phyloP scores from a whole-genome alignment of 2,113 vertebrate genomes.

The Merops nubicus region DNA sequence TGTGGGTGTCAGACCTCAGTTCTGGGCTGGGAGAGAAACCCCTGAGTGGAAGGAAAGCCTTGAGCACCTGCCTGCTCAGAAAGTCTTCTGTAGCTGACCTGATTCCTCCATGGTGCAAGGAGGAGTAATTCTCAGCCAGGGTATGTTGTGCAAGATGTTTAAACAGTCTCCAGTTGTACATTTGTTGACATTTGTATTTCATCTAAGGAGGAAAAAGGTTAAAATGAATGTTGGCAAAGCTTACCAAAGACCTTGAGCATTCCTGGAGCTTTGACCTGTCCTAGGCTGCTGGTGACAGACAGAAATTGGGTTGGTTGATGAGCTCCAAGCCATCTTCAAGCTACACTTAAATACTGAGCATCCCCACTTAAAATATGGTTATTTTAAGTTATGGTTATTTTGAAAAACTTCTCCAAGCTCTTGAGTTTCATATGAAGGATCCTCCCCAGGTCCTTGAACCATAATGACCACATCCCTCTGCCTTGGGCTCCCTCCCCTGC shows the following conservation, averaged over 20 bases:
- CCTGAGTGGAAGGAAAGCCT: neutral
- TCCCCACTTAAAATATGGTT: neutral
- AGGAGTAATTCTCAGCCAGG: neutral
- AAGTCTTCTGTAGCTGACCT: neutral
- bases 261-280: accelerated
- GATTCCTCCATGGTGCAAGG: accelerated
- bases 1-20: neutral
- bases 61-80: neutral
- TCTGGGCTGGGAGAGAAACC: neutral
- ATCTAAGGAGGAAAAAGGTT: neutral
- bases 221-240: neutral
- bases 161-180: neutral
- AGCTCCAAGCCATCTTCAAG: neutral
- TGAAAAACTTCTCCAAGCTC: neutral
- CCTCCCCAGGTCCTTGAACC: neutral
- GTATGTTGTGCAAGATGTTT: neutral
- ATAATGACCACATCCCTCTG: neutral
- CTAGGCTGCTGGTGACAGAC: neutral
- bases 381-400: neutral
- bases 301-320: neutral
- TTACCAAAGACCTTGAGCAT: accelerated
- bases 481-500: neutral
- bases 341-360: neutral
- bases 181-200: neutral
- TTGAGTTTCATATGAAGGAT: neutral